phyloP scores from a whole-genome alignment of 92 coral and sea anemone genomes.

The Epizoanthus rinbou region DNA sequence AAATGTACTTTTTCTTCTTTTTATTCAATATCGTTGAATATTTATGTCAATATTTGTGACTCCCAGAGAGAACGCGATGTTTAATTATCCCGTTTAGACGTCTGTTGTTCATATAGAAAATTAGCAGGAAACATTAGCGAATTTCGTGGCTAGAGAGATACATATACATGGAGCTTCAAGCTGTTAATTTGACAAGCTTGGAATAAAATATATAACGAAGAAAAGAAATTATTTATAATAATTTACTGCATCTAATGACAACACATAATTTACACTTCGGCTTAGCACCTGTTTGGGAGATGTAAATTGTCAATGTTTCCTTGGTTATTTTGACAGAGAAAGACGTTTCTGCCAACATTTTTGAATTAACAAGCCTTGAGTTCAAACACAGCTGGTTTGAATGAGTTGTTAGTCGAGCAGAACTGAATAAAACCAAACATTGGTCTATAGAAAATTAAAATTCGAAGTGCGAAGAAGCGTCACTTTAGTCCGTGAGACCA shows the following conservation, averaged over 20 bases:
- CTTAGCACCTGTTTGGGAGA: slow-evolving; percentile 1
- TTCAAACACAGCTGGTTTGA: slow-evolving; percentile 45
- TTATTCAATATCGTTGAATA: too few species aligned
- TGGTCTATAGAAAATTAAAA: too few species aligned
- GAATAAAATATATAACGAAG: neutral
- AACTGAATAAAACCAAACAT: slow-evolving; percentile 5
- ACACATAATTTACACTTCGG: slow-evolving; percentile 11
- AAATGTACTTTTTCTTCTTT: too few species aligned
- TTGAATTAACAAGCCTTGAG: slow-evolving; percentile 2
- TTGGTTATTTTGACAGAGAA: neutral
- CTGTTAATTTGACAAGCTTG: neutral
- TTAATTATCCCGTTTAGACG: too few species aligned
- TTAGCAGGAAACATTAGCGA: too few species aligned
- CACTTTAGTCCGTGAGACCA: too few species aligned
- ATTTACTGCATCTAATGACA: neutral
- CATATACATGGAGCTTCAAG: too few species aligned
- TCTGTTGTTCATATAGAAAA: too few species aligned
- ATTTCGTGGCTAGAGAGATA: too few species aligned
- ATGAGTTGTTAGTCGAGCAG: slow-evolving; percentile 35
- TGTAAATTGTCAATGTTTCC: slow-evolving; percentile 9
- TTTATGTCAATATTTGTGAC: too few species aligned
- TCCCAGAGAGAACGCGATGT: too few species aligned
- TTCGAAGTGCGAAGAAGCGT: too few species aligned
- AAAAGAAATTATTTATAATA: neutral
- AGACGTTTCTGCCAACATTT: neutral